Evolutionary conservation across 1,140 invertebrate genomes (phyloP).

Genomic region (Lamellibrachia luymesi): DNA sequence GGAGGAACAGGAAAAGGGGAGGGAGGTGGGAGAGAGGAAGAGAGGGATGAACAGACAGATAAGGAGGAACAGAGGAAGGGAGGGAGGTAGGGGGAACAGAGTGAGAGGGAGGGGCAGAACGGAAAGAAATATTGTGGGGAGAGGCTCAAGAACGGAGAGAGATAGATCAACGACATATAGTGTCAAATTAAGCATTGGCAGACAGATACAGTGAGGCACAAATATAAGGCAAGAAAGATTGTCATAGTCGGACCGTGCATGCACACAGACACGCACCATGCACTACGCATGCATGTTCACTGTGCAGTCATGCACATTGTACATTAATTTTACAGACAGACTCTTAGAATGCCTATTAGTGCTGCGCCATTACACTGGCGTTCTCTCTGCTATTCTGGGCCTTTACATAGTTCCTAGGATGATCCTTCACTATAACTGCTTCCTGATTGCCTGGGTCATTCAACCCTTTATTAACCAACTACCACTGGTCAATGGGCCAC

Average conservation of each 20-base stretch:
- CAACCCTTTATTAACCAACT: not conserved
- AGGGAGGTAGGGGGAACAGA: not conserved
- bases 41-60: not conserved
- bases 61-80: not conserved
- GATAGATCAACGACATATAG: not conserved
- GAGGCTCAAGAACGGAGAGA: not conserved
- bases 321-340: not conserved
- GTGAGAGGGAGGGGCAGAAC: not conserved
- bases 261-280: not conserved
- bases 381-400: not conserved
- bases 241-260: not conserved
- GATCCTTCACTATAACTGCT: not conserved
- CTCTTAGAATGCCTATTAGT: not conserved
- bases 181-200: too few relatives aligned
- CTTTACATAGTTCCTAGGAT: not conserved
- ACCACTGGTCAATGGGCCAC: not conserved
- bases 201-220: too few relatives aligned
- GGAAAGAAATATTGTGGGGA: not conserved
- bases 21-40: too few relatives aligned
- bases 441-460: not conserved
- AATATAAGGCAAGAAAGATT: too few relatives aligned
- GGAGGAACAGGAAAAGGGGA: not conserved
- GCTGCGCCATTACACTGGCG: not conserved
- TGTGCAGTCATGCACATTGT: not conserved
- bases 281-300: too few relatives aligned